Conservation (phyloP, 2,888 invertebrate genomes). For the Caenorhabditis sp. region DNA sequence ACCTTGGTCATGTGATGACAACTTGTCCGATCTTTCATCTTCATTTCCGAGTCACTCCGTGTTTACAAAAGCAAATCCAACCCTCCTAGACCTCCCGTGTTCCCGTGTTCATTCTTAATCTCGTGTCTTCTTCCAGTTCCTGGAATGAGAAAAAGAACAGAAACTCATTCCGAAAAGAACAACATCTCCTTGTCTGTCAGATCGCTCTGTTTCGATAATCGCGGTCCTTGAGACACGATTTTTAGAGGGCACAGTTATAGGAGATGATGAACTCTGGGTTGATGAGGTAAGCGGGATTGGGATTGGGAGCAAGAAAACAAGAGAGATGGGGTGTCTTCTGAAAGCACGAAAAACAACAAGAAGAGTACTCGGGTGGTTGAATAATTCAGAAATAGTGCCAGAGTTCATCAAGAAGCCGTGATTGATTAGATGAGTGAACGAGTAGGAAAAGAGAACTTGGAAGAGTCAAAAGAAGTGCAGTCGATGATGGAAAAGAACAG, state of each 20-base stretch:
- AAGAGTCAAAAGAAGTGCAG: background rate
- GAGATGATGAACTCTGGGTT: too few species aligned
- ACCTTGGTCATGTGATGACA: too few species aligned
- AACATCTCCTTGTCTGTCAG: background rate
- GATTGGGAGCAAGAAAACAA: too few species aligned
- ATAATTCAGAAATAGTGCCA: conserved; percentile 18
- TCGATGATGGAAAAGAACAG: background rate
- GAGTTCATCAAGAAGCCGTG: conserved; percentile 10
- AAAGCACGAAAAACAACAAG: conserved; percentile 4
- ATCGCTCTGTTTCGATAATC: too few species aligned
- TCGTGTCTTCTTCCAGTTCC: background rate
- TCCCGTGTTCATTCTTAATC: background rate
- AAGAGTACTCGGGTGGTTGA: conserved; percentile 4
- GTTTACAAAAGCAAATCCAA: background rate
- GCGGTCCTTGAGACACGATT: too few species aligned
- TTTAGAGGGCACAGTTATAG: too few species aligned
- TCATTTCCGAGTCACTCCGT: background rate
- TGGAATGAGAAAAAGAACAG: background rate
- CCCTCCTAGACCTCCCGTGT: background rate
- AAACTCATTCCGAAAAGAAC: background rate
- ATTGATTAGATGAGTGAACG: background rate
- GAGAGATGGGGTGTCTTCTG: background rate
- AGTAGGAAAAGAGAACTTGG: background rate
- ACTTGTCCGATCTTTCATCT: background rate
- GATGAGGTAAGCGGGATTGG: too few species aligned